A percentile compares a stretch with the other conserved stretches of the same genome.
These are phyloP conservation scores for Norana najaformis DNA, from an alignment of 2,888 invertebrate genomes.

Conservation along the genomic window DNA sequence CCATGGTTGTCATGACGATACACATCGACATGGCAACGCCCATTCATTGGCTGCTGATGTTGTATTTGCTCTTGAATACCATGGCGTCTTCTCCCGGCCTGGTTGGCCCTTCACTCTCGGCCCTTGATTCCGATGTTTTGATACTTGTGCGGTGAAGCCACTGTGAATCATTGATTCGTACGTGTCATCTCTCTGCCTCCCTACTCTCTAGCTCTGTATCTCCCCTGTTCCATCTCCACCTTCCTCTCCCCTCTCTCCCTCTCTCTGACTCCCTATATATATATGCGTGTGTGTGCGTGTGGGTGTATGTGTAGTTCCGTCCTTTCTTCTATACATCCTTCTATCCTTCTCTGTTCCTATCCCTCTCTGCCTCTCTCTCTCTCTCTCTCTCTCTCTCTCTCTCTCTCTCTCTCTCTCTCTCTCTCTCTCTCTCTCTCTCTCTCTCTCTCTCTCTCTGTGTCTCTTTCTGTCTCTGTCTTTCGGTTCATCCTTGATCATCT, in stretches of 20 bases:
- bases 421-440: no score
- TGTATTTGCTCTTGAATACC: neutral
- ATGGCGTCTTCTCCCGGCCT: no score
- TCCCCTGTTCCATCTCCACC: neutral
- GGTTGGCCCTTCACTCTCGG: no score
- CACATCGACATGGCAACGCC: neutral
- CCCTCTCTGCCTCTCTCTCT: conserved; percentile 22
- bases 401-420: neutral
- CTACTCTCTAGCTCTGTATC: neutral
- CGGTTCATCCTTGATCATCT: no score
- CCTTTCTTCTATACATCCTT: conserved; percentile 9
- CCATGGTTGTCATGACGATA: neutral
- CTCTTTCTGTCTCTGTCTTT: no score
- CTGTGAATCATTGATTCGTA: no score
- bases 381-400: conserved; percentile 27
- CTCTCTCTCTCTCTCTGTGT: no score
- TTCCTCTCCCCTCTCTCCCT: neutral
- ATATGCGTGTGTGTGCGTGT: conserved; percentile 13
- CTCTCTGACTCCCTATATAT: neutral
- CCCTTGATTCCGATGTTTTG: neutral
- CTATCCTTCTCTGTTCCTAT: conserved; percentile 23
- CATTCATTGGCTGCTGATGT: neutral
- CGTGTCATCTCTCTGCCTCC: neutral
- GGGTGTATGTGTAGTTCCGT: conserved; percentile 19
- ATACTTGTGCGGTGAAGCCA: neutral